phyloP scores from a whole-genome alignment of 2,888 invertebrate species.

The Pyrrhopygopsis socrates region DNA sequence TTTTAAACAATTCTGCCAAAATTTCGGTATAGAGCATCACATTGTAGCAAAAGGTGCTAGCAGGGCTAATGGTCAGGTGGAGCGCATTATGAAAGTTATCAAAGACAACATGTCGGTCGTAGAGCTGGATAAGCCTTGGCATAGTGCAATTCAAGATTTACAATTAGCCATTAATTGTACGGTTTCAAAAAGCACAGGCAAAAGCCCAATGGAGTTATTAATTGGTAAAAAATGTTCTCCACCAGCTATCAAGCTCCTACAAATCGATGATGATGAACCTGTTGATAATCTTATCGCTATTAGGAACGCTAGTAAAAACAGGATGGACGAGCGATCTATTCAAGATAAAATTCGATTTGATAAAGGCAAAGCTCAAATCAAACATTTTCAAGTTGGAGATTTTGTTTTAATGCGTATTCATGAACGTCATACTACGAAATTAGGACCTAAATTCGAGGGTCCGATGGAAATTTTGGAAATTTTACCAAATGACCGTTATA shows the following conservation, averaged over 20 bases:
- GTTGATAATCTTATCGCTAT: not conserved
- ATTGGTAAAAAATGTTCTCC: slow-evolving; percentile 40
- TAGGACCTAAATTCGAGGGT: slow-evolving; percentile 46
- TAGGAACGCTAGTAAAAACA: slow-evolving; percentile 28
- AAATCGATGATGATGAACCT: slow-evolving; percentile 48
- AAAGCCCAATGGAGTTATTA: slow-evolving; percentile 33
- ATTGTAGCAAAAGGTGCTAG: not conserved
- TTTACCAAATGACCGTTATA: slow-evolving; percentile 65
- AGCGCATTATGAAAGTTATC: slow-evolving; percentile 4
- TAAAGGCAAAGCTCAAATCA: slow-evolving; percentile 47
- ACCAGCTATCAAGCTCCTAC: slow-evolving; percentile 48
- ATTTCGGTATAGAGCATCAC: not conserved
- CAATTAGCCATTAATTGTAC: slow-evolving; percentile 34
- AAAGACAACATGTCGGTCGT: slow-evolving; percentile 65
- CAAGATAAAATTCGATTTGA: slow-evolving; percentile 59
- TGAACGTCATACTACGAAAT: slow-evolving; percentile 42
- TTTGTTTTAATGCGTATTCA: slow-evolving; percentile 63
- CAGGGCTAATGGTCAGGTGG: not conserved
- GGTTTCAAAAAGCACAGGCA: slow-evolving; percentile 33
- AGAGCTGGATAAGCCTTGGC: slow-evolving; percentile 38
- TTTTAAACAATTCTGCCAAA: not conserved
- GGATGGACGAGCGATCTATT: slow-evolving; percentile 70
- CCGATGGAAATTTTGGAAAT: slow-evolving; percentile 65
- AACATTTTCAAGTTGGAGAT: slow-evolving; percentile 59
- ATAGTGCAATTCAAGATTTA: slow-evolving; percentile 45